These are phyloP conservation scores for Blastobasis adustella DNA, from an alignment of 2,888 invertebrate genomes.

Conservation along the genomic window DNA sequence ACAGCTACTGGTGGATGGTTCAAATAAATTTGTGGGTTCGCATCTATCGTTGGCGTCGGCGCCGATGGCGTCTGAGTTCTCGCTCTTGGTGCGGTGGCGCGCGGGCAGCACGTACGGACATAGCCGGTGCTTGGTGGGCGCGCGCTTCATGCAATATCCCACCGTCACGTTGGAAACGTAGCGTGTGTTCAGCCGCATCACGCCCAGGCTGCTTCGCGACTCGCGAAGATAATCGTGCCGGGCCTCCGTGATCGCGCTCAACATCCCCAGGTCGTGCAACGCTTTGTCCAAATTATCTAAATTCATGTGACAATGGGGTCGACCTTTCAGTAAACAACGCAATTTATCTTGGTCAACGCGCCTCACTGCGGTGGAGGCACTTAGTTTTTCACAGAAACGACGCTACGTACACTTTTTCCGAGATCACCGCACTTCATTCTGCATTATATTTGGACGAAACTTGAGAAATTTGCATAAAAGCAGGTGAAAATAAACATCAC, in stretches of 20 bases:
- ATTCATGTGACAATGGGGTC: constrained; percentile 47
- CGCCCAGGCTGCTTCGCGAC: constrained; percentile 58
- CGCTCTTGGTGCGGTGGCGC: constrained; percentile 76
- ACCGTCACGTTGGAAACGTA: constrained; percentile 78
- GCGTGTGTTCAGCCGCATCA: constrained; percentile 74
- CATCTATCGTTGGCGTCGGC: constrained; percentile 47
- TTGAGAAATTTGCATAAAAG: constrained; percentile 45
- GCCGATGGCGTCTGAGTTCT: constrained; percentile 72
- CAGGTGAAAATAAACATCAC: constrained; percentile 69
- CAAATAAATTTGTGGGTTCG: constrained; percentile 48
- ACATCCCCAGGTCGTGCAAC: constrained; percentile 76
- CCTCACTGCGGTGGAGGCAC: constrained; percentile 7
- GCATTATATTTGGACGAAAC: constrained; percentile 31
- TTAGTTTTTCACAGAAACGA: constrained; percentile 12
- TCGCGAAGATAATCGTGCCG: constrained; percentile 74
- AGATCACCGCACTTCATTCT: constrained; percentile 63
- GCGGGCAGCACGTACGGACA: constrained; percentile 76
- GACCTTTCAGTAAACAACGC: constrained; percentile 54
- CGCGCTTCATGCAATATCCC: constrained; percentile 73
- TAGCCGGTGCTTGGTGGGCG: constrained; percentile 70
- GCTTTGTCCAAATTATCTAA: constrained; percentile 75
- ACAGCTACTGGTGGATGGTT: constrained; percentile 58
- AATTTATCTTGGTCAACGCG: constrained; percentile 21
- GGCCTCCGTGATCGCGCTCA: constrained; percentile 75
- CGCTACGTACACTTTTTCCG: constrained; percentile 45